Evolutionary conservation across 2,888 invertebrate species (phyloP).

Genomic region (Epinotia bilunana): DNA sequence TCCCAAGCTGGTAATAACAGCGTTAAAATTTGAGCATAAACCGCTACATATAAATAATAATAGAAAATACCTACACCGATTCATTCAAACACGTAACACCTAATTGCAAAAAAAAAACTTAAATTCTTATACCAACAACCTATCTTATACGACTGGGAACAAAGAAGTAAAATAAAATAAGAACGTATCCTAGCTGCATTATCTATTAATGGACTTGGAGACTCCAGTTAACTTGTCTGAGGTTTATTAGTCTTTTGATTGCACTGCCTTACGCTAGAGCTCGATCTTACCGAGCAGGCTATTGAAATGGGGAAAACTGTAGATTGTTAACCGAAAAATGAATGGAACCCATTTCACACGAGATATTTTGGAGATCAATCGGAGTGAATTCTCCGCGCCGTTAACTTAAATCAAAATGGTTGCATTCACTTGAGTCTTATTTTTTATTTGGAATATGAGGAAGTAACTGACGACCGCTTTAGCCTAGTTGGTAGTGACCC

Average conservation of each 20-base stretch:
- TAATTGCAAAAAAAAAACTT: not conserved
- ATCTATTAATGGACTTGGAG: constrained; percentile 30
- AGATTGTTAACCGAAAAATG: not conserved
- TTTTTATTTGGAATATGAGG: not conserved
- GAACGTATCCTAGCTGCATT: constrained; percentile 12
- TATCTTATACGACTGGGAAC: not conserved
- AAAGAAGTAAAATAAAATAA: constrained; percentile 38
- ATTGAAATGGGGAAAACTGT: not conserved
- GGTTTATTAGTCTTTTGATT: constrained; percentile 33
- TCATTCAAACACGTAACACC: not conserved
- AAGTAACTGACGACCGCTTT: no score
- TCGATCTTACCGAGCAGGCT: constrained; percentile 1
- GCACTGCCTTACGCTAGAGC: constrained; percentile 21
- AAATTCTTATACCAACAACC: not conserved
- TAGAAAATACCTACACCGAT: no score
- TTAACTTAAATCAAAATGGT: not conserved
- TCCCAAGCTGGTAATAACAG: no score
- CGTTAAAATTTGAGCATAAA: no score
- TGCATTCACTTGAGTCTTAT: not conserved
- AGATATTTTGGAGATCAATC: not conserved
- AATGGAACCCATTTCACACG: not conserved
- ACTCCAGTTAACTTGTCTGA: constrained; percentile 29
- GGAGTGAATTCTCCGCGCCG: not conserved
- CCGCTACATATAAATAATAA: no score
- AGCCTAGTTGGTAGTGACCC: no score